A percentile compares a stretch with the other conserved stretches of the same genome.
These are phyloP conservation scores for Echeneis naucrates DNA, from an alignment of 2,797 vertebrate species.

Conservation along the genomic window DNA sequence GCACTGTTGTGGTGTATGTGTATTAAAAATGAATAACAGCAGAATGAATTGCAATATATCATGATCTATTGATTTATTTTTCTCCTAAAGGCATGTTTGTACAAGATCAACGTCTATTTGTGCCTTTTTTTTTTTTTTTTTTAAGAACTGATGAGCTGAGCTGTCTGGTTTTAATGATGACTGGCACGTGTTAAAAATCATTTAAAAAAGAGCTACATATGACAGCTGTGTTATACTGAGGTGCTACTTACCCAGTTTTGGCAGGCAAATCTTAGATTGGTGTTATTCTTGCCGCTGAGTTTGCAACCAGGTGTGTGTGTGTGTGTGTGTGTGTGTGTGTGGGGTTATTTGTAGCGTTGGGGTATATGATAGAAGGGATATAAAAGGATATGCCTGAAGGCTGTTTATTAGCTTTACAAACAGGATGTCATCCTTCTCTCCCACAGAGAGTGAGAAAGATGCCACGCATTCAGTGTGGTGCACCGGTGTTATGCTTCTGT, in stretches of 20 bases:
- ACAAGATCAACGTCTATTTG: conserved; percentile 18
- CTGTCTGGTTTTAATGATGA: conserved; percentile 42
- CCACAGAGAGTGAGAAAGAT: conserved; percentile 49
- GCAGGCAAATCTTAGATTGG: conserved; percentile 54
- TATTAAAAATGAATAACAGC: conserved; percentile 6
- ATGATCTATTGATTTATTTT: conserved; percentile 13
- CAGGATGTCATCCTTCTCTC: conserved; percentile 47
- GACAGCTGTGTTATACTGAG: conserved; percentile 52
- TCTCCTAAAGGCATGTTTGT: neutral
- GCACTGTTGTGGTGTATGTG: neutral
- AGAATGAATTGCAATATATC: conserved; percentile 2
- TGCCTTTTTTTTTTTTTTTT: conserved; percentile 6
- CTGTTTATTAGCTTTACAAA: conserved; percentile 76
- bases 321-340: neutral
- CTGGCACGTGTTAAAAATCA: conserved; percentile 12
- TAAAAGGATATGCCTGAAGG: conserved; percentile 66
- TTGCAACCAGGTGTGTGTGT: conserved; percentile 57
- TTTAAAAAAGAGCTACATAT: conserved; percentile 45
- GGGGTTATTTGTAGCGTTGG: conserved; percentile 42
- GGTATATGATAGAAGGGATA: conserved; percentile 62
- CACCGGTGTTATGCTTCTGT: conserved; percentile 15
- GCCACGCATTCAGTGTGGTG: conserved; percentile 40
- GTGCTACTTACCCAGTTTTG: conserved; percentile 49
- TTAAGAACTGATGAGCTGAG: conserved; percentile 46
- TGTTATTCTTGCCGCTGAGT: conserved; percentile 69